Conservation (phyloP, 2,113 vertebrate genomes). For the Otolemur garnettii region DNA sequence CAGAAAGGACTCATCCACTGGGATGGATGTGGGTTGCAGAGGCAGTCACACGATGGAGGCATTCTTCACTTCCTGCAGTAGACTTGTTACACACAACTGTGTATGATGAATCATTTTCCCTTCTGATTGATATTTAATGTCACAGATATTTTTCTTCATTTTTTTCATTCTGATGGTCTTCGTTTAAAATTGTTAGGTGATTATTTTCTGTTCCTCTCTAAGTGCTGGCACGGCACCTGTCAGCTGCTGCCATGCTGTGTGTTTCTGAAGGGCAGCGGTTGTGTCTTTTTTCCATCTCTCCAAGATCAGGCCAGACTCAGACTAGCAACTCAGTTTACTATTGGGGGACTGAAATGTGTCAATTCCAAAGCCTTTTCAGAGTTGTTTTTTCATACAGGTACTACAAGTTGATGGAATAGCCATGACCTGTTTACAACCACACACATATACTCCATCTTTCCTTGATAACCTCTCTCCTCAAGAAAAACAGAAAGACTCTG, state of each 20-base stretch:
- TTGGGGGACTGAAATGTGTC: background rate
- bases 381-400: background rate
- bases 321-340: background rate
- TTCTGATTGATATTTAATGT: background rate
- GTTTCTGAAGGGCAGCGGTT: background rate
- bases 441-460: background rate
- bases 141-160: conserved; percentile 21
- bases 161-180: conserved; percentile 39
- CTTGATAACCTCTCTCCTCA: background rate
- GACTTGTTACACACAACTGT: background rate
- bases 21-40: background rate
- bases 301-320: background rate
- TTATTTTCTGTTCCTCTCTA: background rate
- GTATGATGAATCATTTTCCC: background rate
- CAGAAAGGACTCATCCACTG: background rate
- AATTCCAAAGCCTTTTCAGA: background rate
- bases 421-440: background rate
- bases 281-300: background rate
- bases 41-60: background rate
- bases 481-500: background rate
- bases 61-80: background rate
- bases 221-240: no score
- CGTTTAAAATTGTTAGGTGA: background rate
- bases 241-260: background rate
- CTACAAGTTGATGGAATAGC: background rate